Conservation (phyloP, 2,888 invertebrate species). For the Stenolophus ochropezus region DNA sequence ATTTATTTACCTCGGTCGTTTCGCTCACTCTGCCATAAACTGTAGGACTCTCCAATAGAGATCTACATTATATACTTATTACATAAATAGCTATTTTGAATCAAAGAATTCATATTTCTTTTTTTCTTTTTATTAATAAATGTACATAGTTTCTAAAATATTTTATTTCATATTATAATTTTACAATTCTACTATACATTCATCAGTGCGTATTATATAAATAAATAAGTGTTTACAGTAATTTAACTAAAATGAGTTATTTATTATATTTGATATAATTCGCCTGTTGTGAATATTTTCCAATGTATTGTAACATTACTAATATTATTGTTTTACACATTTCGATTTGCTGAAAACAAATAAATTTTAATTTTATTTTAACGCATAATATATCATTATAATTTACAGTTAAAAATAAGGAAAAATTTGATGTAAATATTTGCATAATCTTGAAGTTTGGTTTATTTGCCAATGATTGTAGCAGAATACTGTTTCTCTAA, state of each 20-base stretch:
- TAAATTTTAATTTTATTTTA: neutral
- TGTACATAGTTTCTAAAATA: too few species aligned
- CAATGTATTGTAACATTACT: neutral
- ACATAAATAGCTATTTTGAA: too few species aligned
- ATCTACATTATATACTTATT: too few species aligned
- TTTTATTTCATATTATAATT: too few species aligned
- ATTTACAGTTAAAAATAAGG: neutral
- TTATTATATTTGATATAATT: neutral
- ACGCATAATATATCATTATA: neutral
- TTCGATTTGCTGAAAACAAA: slow-evolving; percentile 10
- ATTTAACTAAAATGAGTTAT: neutral
- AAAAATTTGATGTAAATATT: neutral
- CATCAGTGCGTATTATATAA: too few species aligned
- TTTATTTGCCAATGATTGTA: neutral
- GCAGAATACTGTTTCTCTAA: neutral
- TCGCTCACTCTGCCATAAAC: too few species aligned
- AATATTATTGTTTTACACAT: slow-evolving; percentile 3
- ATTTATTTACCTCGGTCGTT: too few species aligned
- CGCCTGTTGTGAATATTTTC: neutral
- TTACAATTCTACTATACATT: too few species aligned
- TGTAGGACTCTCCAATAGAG: too few species aligned
- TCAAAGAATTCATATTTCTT: too few species aligned
- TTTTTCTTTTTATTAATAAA: too few species aligned
- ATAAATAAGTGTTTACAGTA: neutral
- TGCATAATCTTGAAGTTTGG: neutral